Evolutionary conservation across 2,888 invertebrate genomes (phyloP), one percentile per base, ranked within the genome.

Genomic region (Trachelus stipa): DNA sequence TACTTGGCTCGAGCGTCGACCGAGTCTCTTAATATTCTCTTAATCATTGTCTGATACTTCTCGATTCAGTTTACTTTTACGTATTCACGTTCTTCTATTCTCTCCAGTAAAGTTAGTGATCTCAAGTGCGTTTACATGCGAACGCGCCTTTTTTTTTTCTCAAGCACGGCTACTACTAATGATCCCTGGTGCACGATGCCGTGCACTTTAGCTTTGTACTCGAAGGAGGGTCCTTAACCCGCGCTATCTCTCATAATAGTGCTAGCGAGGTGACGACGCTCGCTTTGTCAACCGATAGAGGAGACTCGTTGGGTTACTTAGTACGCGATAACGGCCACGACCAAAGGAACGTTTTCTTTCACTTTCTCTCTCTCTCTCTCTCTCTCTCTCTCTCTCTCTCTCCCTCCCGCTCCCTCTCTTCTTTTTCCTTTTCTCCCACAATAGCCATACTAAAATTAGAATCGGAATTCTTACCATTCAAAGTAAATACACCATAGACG

Each of bases 201-300:
- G 56, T 56, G 56, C 56, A 56, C 56, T 56, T 56, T 56, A 56
- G 56, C 56, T 56, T 56, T 56, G 56, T 56, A 56, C 56, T 56
- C 56, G 23, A 56, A 56, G 56, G 56, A 56, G 79, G 83, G 83
- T 83, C 83, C 81, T 85, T 85, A 81, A 85, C 83, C 84, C 83
- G 81, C 77, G 82, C 79, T 85, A 85, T 85, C 81, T 85, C 81
- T 77, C 78, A 81, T 81, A 83, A 86, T 82, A 81, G 80, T 83
- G 79, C 80, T 77, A 77, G 74, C 76, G 80, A 83, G 79, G 83
- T 84, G 82, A 83, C 81, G 84, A 83, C 81, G 79, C 80, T 75
- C 80, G 82, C 82, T 81, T 85, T 83, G 83, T 84, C 83, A 81
- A 81, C 85, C 84, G 86, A 86, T 86, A 86, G 85, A 81, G 82